Evolutionary conservation across 2,797 vertebrate genomes (phyloP).

Genomic region (Heterohyrax brucei): DNA sequence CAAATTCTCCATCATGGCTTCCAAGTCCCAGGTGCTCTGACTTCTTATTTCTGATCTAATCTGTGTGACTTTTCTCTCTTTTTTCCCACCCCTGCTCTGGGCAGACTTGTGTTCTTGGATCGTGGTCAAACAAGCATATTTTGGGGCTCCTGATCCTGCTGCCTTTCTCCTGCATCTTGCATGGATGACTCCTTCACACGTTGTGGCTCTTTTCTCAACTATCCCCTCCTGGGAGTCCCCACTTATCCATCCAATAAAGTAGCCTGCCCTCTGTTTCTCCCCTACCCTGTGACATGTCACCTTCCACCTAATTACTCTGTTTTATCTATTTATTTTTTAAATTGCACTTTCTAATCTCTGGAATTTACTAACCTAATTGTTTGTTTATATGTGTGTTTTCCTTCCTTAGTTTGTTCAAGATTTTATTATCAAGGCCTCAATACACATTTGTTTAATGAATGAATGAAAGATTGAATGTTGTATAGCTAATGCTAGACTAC

Average conservation of each 20-base stretch:
- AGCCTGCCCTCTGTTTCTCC: neutral
- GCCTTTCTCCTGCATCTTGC: neutral
- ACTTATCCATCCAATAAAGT: neutral
- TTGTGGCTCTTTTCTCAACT: neutral
- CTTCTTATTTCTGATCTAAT: neutral
- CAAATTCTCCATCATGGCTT: neutral
- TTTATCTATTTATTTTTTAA: constrained; percentile 38
- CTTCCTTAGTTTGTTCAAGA: neutral
- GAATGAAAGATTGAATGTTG: neutral
- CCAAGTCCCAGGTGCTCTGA: neutral
- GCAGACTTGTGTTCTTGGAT: neutral
- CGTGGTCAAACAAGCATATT: neutral
- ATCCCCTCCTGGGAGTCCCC: neutral
- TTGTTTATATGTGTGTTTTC: constrained; percentile 18
- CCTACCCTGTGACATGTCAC: neutral
- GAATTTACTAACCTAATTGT: neutral
- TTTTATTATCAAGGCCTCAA: neutral
- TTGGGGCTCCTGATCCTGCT: neutral
- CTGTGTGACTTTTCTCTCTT: neutral
- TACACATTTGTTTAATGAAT: neutral
- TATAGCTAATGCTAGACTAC: neutral
- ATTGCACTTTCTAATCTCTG: neutral
- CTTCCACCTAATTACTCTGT: neutral
- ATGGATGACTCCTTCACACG: neutral
- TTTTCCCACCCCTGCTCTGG: too few relatives aligned